Evolutionary conservation across 2,113 vertebrate genomes (phyloP), one percentile per base, ranked within the genome.

Genomic region (Nyctibius bracteatus): DNA sequence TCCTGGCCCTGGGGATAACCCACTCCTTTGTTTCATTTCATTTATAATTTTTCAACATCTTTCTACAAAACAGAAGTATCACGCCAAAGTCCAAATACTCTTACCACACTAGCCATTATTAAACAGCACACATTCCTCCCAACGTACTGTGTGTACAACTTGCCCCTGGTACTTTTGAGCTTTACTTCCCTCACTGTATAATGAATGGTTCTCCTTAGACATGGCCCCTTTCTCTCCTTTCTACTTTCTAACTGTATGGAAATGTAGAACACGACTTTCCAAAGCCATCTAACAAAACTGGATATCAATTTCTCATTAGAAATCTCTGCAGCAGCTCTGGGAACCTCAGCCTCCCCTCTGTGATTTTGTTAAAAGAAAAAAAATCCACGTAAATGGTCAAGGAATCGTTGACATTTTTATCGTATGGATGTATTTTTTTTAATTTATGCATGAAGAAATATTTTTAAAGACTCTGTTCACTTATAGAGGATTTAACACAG

Each of bases 361-460:
- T 39, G 43, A 67, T 68, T 88, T 41, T 41, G 25, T 68, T 79
- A 27, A 55, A 89, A 84, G 25, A 19, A 58, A 49, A 49, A 25
- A 51, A 86, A 68, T 47, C 22, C 62, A 81, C 0, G 0, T 39
- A 77, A 79, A 28, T 22, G 55, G 47, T 71, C 71, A 82, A 85
- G 41, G 7, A 85, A 55, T 47, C 30, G 43, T 2, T 59, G 46
- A 70, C 35, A 41, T 74, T 68, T 47, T 68, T 17, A 65, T 46
- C 78, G 44, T 51, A 90, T 44, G 33, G n/a, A 70, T 35, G 41
- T 8, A 10, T 27, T 51, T 63, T 52, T 52, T 55, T 59, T 74
- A 55, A 93, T 88, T 81, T 93, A 95, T 93, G 86, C 80, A 41
- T 61, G 66, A 68, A 81, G 72, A 90, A 92, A 90, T 90, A 92